A percentile compares a stretch with the other conserved stretches of the same genome.
Evolutionary conservation across 2,888 invertebrate genomes (phyloP).

Genomic region (Athetis lepigone): DNA sequence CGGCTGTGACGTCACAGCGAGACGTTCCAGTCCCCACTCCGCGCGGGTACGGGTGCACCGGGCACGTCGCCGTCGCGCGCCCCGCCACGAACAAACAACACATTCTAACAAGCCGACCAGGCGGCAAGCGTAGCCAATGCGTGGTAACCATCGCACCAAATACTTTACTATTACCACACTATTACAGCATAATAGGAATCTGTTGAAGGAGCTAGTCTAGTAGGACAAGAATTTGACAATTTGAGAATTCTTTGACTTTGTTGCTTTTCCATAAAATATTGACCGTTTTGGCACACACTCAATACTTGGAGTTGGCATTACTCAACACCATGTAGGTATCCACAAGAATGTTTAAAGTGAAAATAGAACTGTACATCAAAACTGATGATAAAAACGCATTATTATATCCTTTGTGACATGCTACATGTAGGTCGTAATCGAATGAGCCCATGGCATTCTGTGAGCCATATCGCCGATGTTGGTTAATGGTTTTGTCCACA

Average conservation of each 20-base stretch:
- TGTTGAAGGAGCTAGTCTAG: too few species aligned
- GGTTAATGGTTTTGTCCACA: conserved; percentile 10
- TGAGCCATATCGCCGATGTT: background rate
- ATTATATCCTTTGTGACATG: background rate
- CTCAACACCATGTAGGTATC: too few species aligned
- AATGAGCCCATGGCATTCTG: background rate
- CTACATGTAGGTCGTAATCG: background rate
- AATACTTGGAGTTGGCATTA: conserved; percentile 26
- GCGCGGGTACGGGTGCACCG: conserved; percentile 69
- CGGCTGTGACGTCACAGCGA: conserved; percentile 82
- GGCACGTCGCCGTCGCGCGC: conserved; percentile 28
- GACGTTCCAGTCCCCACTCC: conserved; percentile 63
- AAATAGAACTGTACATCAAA: background rate
- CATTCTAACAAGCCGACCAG: conserved; percentile 13
- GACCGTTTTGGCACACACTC: conserved; percentile 53
- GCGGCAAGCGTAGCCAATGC: background rate
- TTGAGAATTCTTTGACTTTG: too few species aligned
- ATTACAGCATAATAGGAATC: background rate
- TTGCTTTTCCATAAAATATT: conserved; percentile 22
- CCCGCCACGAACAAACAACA: conserved; percentile 19
- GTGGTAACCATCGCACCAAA: conserved; percentile 18
- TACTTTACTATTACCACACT: conserved; percentile 14
- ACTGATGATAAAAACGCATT: background rate
- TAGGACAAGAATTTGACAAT: too few species aligned
- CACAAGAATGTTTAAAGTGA: conserved; percentile 3